Evolutionary conservation across 2,888 invertebrate genomes (phyloP), one percentile per base, ranked within the genome.

Genomic region (Lomographa bimaculata): DNA sequence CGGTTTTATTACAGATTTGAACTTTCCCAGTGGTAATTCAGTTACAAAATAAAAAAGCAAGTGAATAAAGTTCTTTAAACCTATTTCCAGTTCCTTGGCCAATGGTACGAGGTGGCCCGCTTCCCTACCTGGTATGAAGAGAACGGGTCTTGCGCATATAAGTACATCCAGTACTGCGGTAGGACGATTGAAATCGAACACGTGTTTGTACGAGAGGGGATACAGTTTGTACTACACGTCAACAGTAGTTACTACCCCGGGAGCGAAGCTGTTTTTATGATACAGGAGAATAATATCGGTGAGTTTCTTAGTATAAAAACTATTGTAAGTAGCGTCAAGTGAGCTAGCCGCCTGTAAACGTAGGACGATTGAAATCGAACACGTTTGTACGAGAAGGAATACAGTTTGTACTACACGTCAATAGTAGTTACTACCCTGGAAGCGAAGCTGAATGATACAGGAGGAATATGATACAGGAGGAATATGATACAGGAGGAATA

Each of bases 91-190:
- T 89, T 89, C 28, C 60, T 82, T 1, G 89, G 89, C 0, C 59
- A 60, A 36, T 89, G 89, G 89, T 79, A 78, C 32, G 85, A 79
- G 34, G 71, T 85, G 7, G 71, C 84, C 33, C 64, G 83, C 1
- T 82, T 77, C 27, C 86, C 86, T 0, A 61, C 69, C 0, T 86
- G 83, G 84, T 87, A 79, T 40, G 85, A 87, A 21, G 54, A 68
- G 1, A 39, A 54, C 2, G 79, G 83, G 0, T 44, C 68, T 0
- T 89, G 89, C 43, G 76, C 86, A 0, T 76, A 69, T 54, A 83
- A 84, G 40, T 55, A 64, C 0, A 62, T 89, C 10, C 70, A 77
- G 8, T 65, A 70, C 5, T 86, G 87, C 36, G 80, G 72, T 0
- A 59, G 79, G 7, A 55, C 61, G 0, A 67, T 89, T 2, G 78